Base-by-base conservation (phyloP, 2,888 invertebrate genomes). In the Herminia tarsipennalis region DNA sequence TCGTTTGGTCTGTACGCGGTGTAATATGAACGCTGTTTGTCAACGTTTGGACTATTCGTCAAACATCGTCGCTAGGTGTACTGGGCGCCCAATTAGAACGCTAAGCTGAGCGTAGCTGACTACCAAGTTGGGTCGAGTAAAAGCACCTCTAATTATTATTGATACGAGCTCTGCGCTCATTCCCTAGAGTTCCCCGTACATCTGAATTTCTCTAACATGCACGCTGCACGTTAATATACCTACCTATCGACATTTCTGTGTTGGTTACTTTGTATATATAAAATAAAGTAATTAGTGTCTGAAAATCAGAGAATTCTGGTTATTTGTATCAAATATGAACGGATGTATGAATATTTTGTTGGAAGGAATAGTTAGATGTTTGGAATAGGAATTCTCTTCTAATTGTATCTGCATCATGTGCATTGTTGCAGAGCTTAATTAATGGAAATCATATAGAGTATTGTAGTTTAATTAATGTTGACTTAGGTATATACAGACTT, bases 141-240 rank as follows among this genome's bases (percentile, higher is more conserved):
- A 66, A 66, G 60, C 74, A 63, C 64, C 67, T 63, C 68, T 76
- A 75, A 76, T 75, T 73, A 73, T 73, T 73, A 73, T 70, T 65
- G 67, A 72, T 72, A 70, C 56, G 64, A 57, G 58, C 53, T 56
- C 49, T 35, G 48, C 44, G 53, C 54, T 56, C 43, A 57, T 42
- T 65, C 58, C 55, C 57, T 56, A 35, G 57, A 57, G 59, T 56
- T 58, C 56, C 44, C 45, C 36, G 53, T 37, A 53, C 21, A 54
- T 55, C 47, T 57, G 55, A 56, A 58, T 60, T 56, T 51, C 45
- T 48, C 50, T 39, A 52, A 51, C 39, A 37, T 34, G 46, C 22
- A 45, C 35, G 35, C 12, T 48, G 41, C 43, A 43, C n/a, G n/a
- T 50, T 59, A 64, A 48, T 48, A n/a, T n/a, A n/a, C n/a, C n/a